Conservation (phyloP, 35 echinoderm and acorn worm genomes). For the Apostichopus japonicus region DNA sequence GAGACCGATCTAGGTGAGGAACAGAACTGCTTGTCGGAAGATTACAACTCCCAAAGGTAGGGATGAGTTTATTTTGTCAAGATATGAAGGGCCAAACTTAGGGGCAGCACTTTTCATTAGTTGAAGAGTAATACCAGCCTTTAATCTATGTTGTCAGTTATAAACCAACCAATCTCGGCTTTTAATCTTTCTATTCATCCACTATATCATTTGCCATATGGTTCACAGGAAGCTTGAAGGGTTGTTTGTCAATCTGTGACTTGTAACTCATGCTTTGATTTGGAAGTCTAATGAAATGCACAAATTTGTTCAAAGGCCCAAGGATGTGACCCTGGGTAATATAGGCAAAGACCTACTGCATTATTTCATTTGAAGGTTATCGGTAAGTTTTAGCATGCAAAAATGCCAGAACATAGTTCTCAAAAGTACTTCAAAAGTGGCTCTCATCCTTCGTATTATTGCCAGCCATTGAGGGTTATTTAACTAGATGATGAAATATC, state of each 20-base stretch:
- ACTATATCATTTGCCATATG: not conserved
- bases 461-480: too few species aligned
- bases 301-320: not conserved
- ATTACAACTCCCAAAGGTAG: constrained; percentile 37
- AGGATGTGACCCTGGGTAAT: not conserved
- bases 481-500: too few species aligned
- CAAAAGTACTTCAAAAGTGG: too few species aligned
- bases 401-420: too few species aligned
- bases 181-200: constrained; percentile 42
- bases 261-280: not conserved
- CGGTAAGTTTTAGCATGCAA: not conserved
- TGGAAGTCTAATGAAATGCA: not conserved
- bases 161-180: constrained; percentile 50
- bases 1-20: constrained; percentile 26
- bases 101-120: constrained; percentile 33
- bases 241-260: not conserved
- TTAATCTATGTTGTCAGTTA: constrained; percentile 46
- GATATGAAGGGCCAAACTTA: constrained; percentile 30
- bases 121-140: constrained; percentile 41
- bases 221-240: not conserved
- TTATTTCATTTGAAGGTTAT: not conserved
- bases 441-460: too few species aligned
- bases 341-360: not conserved
- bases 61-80: constrained; percentile 37
- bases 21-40: constrained; percentile 31